These are phyloP conservation scores for Trachythela sp. DNA, from an alignment of 64 coral and sea anemone genomes.

Conservation along the genomic window DNA sequence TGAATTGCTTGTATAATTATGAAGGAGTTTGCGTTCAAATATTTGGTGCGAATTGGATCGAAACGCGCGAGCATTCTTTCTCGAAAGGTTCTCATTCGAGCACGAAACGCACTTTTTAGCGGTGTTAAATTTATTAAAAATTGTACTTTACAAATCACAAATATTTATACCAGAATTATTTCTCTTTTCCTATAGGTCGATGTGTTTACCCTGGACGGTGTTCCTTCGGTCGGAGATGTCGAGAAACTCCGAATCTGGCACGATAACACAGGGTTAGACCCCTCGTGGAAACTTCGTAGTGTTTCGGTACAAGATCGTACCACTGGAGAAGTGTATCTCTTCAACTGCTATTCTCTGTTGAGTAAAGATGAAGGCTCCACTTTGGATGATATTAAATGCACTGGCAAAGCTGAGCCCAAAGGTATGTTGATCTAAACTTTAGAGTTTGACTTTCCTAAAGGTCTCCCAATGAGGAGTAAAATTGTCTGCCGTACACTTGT, in stretches of 20 bases:
- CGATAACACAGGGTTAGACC: constrained; percentile 74
- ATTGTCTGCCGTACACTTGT: too few species aligned
- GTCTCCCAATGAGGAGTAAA: background rate
- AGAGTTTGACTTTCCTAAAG: background rate
- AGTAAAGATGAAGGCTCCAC: constrained; percentile 50
- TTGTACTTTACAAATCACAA: constrained; percentile 64
- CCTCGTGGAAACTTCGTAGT: constrained; percentile 75
- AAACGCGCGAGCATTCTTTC: too few species aligned
- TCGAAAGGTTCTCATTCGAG: too few species aligned
- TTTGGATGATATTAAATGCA: constrained; percentile 64
- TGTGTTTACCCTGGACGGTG: constrained; percentile 59
- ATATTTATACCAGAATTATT: constrained; percentile 63
- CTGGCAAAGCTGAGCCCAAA: constrained; percentile 53
- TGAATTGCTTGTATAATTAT: too few species aligned
- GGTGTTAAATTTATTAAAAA: constrained; percentile 58
- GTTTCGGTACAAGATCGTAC: constrained; percentile 73
- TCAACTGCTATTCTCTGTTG: constrained; percentile 78
- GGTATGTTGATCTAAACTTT: constrained; percentile 33
- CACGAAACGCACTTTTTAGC: too few species aligned
- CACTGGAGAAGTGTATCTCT: constrained; percentile 73
- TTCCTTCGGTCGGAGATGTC: constrained; percentile 56
- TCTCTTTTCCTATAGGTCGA: constrained; percentile 80
- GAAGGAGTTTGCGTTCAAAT: too few species aligned
- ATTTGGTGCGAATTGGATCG: too few species aligned
- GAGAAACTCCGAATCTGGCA: constrained; percentile 75